These are phyloP conservation scores for Neoscelio sp. DNA, from an alignment of 2,888 invertebrate genomes.

Conservation along the genomic window DNA sequence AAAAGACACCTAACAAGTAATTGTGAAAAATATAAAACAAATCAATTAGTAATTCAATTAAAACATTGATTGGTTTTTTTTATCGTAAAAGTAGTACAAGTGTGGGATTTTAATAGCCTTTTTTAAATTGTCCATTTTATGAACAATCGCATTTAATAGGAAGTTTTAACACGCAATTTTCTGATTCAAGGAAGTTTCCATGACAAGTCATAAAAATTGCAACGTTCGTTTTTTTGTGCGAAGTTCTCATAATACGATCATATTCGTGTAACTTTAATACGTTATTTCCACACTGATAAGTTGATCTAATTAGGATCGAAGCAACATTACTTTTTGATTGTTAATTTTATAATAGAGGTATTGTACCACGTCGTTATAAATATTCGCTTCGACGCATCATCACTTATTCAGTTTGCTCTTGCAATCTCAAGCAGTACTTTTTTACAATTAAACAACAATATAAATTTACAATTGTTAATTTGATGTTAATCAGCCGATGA, in stretches of 20 bases:
- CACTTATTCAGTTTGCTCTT: constrained; percentile 15
- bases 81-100: too few species aligned
- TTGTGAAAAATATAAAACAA: too few species aligned
- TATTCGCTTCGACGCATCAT: not conserved
- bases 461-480: constrained; percentile 54
- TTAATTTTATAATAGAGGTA: constrained; percentile 13
- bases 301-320: not conserved
- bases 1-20: too few species aligned
- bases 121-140: too few species aligned
- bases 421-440: constrained; percentile 18
- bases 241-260: constrained; percentile 17
- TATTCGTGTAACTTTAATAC: not conserved
- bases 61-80: too few species aligned
- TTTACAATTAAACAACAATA: constrained; percentile 37
- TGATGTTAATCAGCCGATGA: constrained; percentile 50
- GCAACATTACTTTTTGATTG: not conserved
- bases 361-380: constrained; percentile 10
- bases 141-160: not conserved
- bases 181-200: constrained; percentile 15
- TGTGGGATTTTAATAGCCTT: too few species aligned
- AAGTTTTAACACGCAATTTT: constrained; percentile 19
- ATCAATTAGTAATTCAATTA: too few species aligned
- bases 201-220: constrained; percentile 20
- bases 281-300: too few species aligned
- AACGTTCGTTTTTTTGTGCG: not conserved